Evolutionary conservation across 2,113 vertebrate genomes (phyloP).

Genomic region (Labeo rohita): DNA sequence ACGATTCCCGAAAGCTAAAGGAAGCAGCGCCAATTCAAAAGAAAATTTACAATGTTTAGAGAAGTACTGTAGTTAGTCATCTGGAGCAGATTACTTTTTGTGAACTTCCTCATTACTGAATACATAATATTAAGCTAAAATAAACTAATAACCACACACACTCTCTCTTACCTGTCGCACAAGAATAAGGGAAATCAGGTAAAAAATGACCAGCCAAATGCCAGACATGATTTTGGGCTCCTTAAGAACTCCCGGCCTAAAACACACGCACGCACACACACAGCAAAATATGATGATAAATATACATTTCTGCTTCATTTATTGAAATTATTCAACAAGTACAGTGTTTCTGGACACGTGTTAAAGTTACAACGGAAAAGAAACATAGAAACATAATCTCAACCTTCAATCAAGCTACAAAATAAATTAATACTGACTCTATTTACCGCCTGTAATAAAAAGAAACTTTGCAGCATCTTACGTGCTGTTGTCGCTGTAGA

Average conservation of each 20-base stretch:
- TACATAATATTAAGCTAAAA: not conserved
- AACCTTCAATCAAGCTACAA: too few relatives aligned
- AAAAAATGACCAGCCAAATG: slow-evolving; percentile 86
- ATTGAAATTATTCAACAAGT: not conserved
- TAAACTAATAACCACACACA: not conserved
- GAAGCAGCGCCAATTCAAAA: not conserved
- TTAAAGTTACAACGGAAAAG: not conserved
- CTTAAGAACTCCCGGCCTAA: slow-evolving; percentile 84
- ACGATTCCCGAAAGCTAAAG: not conserved
- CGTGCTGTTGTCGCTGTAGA: slow-evolving; percentile 68
- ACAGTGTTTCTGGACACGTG: not conserved
- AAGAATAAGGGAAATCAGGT: slow-evolving; percentile 81
- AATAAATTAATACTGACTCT: not conserved
- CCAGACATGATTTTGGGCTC: slow-evolving; percentile 87
- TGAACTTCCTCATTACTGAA: not conserved
- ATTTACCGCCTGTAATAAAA: not conserved
- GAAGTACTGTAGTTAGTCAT: not conserved
- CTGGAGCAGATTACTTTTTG: not conserved
- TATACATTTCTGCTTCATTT: too few relatives aligned
- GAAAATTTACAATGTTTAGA: not conserved
- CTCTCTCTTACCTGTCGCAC: slow-evolving; percentile 80
- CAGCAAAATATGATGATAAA: not conserved
- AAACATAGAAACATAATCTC: not conserved
- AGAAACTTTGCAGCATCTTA: slow-evolving; percentile 50
- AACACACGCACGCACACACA: not conserved